Conservation (phyloP, 2,113 vertebrate genomes). For the Pseudonaja textilis region DNA sequence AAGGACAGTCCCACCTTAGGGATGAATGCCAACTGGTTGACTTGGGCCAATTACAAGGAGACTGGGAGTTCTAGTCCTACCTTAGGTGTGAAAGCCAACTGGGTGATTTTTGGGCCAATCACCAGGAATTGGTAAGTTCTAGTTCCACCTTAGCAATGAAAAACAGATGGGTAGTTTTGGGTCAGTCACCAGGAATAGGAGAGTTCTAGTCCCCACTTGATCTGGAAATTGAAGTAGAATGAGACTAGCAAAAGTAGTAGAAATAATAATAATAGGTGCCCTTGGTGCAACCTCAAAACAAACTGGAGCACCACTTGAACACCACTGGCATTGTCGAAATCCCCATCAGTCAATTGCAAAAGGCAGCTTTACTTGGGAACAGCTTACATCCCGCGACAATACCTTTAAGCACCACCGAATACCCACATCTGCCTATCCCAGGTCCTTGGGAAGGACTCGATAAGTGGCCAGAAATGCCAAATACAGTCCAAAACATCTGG, state of each 20-base stretch:
- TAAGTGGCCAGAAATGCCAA: not conserved
- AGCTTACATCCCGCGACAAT: not conserved
- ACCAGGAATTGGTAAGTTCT: not conserved
- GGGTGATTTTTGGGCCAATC: too few species aligned
- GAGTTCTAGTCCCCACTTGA: not conserved
- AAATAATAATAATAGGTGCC: not conserved
- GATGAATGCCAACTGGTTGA: not conserved
- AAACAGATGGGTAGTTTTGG: not conserved
- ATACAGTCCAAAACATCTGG: not conserved
- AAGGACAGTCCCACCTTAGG: not conserved
- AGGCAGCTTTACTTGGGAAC: not conserved
- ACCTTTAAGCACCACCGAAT: not conserved
- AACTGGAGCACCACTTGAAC: not conserved
- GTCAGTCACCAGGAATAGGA: not conserved
- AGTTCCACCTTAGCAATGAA: not conserved
- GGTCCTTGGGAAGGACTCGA: not conserved
- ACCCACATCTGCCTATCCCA: not conserved
- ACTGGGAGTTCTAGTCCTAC: fast-evolving
- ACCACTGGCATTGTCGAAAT: not conserved
- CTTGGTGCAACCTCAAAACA: not conserved
- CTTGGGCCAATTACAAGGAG: too few species aligned
- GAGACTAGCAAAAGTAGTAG: not conserved
- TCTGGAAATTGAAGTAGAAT: not conserved
- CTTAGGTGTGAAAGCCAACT: too few species aligned
- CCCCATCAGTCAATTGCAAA: not conserved